Evolutionary conservation across 2,797 vertebrate genomes (phyloP), one percentile per base, ranked within the genome.

Genomic region (Phalloptychus januarius): DNA sequence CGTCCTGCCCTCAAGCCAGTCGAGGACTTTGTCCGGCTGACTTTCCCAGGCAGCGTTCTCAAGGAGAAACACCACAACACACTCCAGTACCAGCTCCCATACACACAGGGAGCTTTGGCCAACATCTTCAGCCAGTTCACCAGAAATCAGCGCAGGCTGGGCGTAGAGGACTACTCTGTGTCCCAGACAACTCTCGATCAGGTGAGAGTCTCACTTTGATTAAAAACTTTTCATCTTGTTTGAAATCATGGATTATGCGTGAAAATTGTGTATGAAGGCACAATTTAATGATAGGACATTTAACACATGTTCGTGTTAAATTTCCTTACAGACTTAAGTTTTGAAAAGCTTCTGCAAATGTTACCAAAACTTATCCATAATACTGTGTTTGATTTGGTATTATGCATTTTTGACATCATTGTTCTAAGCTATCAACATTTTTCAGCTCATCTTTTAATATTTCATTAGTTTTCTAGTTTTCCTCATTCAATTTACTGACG

Each of bases 151-250:
- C 94, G 95, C 74, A 89, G 87, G 80, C 96, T 99, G 84, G 86
- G 91, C 28, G 96, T 99, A 89, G 98, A 99, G 90, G 98, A 99
- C 91, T 99, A 99, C 95, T 99, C 98, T 0, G 98, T 99, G 85
- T 99, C 98, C 73, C 98, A 99, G 95, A 99, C 98, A 72, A 99
- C 98, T 58, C 96, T 99, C 89, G 98, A 99, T 94, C 98, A 99
- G 97, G 98, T 99, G 73, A 85, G 82, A 16, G 7, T n/a, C 23
- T 6, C 13, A 0, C 46, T 25, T 75, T 5, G 5, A 18, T 25
- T 52, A 12, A 33, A 50, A 31, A 36, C 16, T 12, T 71, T 48
- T 31, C 20, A 0, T n/a, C 20, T 67, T 40, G 7, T 16, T 70
- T 42, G 16, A 12, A 44, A 44, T n/a, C 23, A 25, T 13, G 23